phyloP scores from a whole-genome alignment of 53 echinoderm and acorn worm species.

The Crossaster papposus region DNA sequence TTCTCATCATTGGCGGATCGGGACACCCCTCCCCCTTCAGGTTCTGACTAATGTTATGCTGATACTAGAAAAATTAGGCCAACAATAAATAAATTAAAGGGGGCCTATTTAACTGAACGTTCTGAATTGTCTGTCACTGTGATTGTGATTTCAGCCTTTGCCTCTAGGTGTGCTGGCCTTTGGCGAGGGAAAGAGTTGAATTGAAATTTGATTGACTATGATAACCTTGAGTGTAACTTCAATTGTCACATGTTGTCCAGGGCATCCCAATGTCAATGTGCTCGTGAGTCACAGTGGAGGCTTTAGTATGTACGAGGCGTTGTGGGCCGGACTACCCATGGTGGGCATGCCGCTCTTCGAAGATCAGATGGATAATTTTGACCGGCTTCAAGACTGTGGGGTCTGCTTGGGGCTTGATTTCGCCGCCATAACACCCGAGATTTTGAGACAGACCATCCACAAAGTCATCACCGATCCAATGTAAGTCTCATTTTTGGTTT shows the following conservation, averaged over 20 bases:
- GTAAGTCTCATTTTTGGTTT: background rate
- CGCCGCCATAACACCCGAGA: background rate
- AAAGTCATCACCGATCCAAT: background rate
- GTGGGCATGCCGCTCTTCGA: background rate
- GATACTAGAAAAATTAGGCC: too few species aligned
- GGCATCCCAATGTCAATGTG: background rate
- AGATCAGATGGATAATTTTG: background rate
- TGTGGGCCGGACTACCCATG: conserved; percentile 1
- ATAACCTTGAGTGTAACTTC: background rate
- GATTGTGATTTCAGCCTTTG: too few species aligned
- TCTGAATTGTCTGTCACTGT: too few species aligned
- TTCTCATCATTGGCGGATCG: background rate
- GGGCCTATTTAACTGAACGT: too few species aligned
- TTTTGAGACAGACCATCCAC: background rate
- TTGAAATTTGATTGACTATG: too few species aligned
- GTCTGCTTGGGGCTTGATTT: background rate
- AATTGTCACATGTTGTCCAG: background rate
- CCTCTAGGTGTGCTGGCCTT: too few species aligned
- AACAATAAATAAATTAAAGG: too few species aligned
- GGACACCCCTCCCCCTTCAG: too few species aligned
- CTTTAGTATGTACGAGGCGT: background rate
- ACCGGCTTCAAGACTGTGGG: background rate
- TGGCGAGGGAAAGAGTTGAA: too few species aligned
- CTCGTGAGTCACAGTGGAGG: background rate
- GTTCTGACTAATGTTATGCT: too few species aligned